Evolutionary conservation across 2,888 invertebrate species (phyloP).

Genomic region (Dione juno): DNA sequence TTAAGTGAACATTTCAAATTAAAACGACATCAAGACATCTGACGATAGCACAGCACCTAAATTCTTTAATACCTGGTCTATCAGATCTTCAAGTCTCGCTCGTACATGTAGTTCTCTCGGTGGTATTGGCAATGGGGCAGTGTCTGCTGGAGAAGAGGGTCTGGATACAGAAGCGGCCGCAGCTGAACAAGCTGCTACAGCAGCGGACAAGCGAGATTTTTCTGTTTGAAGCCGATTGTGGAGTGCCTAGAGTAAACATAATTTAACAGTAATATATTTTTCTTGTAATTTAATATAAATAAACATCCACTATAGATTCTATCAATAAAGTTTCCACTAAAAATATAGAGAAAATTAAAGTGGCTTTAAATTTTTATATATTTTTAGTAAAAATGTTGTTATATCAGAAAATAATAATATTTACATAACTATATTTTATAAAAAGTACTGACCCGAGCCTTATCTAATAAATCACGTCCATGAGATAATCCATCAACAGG

Average conservation of each 20-base stretch:
- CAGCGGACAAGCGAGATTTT: conserved; percentile 92
- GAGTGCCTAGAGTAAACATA: conserved; percentile 71
- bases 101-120: conserved; percentile 92
- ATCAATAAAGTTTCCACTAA: no score
- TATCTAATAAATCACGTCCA: conserved; percentile 88
- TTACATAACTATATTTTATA: not conserved
- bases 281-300: no score
- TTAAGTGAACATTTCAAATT: not conserved
- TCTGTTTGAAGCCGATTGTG: conserved; percentile 95
- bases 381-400: no score
- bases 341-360: no score
- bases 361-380: no score
- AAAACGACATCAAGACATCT: conserved; percentile 51
- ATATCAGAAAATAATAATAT: not conserved
- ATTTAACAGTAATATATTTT: not conserved
- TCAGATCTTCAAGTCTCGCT: conserved; percentile 93
- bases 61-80: conserved; percentile 90
- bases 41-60: conserved; percentile 56
- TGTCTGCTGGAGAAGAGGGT: conserved; percentile 94
- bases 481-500: conserved; percentile 89
- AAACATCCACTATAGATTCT: no score
- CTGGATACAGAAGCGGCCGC: conserved; percentile 95
- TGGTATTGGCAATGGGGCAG: conserved; percentile 92
- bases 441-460: conserved; percentile 85
- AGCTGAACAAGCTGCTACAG: conserved; percentile 96